phyloP scores from a whole-genome alignment of 2,113 vertebrate species.

The Onychorhynchus coronatus region DNA sequence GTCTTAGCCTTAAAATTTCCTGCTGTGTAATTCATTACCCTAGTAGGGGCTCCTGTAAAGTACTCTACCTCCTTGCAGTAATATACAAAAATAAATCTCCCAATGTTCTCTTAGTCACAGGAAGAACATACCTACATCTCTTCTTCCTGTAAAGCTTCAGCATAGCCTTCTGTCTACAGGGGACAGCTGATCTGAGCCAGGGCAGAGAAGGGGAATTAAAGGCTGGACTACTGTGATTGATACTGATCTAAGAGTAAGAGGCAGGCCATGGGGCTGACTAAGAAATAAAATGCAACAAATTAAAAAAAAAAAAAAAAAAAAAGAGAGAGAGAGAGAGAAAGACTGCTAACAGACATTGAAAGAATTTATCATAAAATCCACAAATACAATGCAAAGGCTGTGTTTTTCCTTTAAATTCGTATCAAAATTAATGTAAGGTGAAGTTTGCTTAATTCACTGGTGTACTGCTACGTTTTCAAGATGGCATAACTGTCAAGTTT shows the following conservation, averaged over 20 bases:
- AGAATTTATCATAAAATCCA: not conserved
- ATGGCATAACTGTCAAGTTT: not conserved
- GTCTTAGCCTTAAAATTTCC: not conserved
- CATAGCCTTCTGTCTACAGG: not conserved
- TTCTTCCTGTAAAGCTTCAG: not conserved
- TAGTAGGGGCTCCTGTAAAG: not conserved
- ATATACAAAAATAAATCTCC: not conserved
- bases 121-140: not conserved
- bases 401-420: not conserved
- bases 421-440: not conserved
- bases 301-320: no score
- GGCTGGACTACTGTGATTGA: not conserved
- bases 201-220: not conserved
- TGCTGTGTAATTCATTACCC: not conserved
- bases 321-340: no score
- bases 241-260: not conserved
- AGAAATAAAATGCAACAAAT: not conserved
- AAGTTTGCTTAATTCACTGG: not conserved
- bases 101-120: not conserved
- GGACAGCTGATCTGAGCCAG: fast-evolving
- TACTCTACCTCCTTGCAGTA: not conserved
- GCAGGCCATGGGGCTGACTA: not conserved
- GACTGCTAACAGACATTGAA: not conserved
- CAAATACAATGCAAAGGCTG: not conserved
- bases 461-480: not conserved